Base-by-base conservation (phyloP, 1,140 invertebrate genomes). In the Acyrthosiphon pisum region DNA sequence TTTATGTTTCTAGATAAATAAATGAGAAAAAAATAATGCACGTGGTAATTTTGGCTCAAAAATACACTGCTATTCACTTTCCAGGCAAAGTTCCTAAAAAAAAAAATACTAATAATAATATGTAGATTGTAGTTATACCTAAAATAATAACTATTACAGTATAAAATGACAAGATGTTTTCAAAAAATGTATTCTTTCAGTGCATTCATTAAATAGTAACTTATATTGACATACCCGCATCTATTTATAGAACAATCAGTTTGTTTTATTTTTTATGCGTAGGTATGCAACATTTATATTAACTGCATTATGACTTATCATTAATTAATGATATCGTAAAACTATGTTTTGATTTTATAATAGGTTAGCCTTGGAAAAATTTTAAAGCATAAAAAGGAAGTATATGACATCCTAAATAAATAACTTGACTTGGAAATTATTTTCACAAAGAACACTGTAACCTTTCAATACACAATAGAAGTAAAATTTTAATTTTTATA, bases 1-100 rank as follows among this genome's bases (percentile, higher is more conserved):
- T 89, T 56, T 89, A 37, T 89, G 9, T 22, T 35, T 56, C 35
- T 35, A 56, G 88, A 56, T 89, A 89, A 89, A 89, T 89, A 89
- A 89, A 41, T 56, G 53, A 89, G 23, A 41, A 89, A 41, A 53
- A 89, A 35, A 50, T 35, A 48, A 88, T 89, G 18, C 46, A 89
- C 35, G 48, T 0, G n/a, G 22, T 53, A 35, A 89, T 37, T 89
- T 89, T 8, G 20, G 20, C 20, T 35, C 87, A 48, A 87, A 87
- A 87, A 87, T 87, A 50, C 30, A 53, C 48, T 0, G 20, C 18
- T 22, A 35, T 53, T 50, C 22, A 37, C 35, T 41, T 56, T 41
- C 8, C 9, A 41, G 50, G 35, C 22, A 89, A 53, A 56, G 35
- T 89, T 89, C 35, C 35, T 56, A 89, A 37, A 88, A 50, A 23